phyloP scores from a whole-genome alignment of 1,140 invertebrate species.

The Eciton burchellii region DNA sequence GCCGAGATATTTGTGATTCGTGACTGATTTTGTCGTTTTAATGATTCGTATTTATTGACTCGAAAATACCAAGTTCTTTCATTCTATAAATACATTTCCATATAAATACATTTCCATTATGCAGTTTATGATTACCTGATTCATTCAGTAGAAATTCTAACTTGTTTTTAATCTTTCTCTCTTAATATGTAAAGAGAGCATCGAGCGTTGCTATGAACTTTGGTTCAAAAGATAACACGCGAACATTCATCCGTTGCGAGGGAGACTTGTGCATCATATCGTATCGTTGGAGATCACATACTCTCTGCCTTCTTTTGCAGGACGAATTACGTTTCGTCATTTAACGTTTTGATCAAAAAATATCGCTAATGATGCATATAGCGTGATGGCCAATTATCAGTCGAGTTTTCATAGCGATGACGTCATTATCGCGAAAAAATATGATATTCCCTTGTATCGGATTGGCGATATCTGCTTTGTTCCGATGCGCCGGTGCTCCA shows the following conservation, averaged over 20 bases:
- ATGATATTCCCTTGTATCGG: background rate
- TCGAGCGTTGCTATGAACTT: conserved; percentile 19
- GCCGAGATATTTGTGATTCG: background rate
- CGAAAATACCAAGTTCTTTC: background rate
- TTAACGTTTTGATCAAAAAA: conserved; percentile 30
- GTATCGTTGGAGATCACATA: conserved; percentile 16
- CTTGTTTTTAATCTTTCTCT: conserved; percentile 20
- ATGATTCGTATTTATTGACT: background rate
- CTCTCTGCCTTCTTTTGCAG: conserved; percentile 26
- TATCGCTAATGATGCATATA: conserved; percentile 22
- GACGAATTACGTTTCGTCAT: background rate
- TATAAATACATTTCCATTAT: background rate
- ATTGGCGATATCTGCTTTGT: background rate
- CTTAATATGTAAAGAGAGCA: background rate
- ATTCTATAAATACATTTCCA: background rate
- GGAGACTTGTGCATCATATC: conserved; percentile 39
- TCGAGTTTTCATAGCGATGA: conserved; percentile 35
- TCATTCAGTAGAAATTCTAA: background rate
- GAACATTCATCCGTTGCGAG: conserved; percentile 25
- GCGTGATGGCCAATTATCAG: conserved; percentile 41
- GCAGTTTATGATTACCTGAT: conserved; percentile 23
- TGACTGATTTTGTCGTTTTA: background rate
- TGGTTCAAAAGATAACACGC: conserved; percentile 27
- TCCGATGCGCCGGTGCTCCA: background rate
- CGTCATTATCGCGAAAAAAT: conserved; percentile 32